Evolutionary conservation across 2,797 vertebrate genomes (phyloP).

Genomic region (Hydrolagus colliei): DNA sequence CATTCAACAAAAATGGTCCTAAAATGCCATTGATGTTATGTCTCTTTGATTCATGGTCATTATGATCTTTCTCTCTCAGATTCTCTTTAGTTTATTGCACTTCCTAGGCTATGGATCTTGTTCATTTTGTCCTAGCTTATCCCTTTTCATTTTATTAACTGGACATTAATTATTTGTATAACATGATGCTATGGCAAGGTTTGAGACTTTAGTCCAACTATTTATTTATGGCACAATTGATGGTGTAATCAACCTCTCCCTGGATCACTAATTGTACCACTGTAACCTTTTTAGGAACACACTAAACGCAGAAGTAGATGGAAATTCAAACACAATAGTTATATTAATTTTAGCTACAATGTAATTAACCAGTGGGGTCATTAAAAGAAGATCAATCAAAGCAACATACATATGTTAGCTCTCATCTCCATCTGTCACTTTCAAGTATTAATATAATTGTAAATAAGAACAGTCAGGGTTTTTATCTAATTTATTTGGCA

Average conservation of each 20-base stretch:
- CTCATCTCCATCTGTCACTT: neutral
- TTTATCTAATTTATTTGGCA: neutral
- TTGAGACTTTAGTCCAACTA: neutral
- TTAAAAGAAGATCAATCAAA: neutral
- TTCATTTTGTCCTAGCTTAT: neutral
- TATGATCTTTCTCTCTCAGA: neutral
- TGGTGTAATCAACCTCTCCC: neutral
- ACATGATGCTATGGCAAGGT: neutral
- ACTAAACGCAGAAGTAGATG: too few species aligned
- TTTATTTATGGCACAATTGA: neutral
- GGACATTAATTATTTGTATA: neutral
- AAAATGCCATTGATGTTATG: neutral
- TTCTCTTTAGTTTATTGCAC: neutral
- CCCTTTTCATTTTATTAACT: neutral
- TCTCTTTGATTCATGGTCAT: neutral
- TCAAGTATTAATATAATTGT: neutral
- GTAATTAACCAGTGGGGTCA: neutral
- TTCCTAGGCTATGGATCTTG: neutral
- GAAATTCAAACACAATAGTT: neutral
- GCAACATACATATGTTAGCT: neutral
- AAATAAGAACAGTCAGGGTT: neutral
- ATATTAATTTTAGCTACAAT: neutral
- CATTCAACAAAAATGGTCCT: neutral
- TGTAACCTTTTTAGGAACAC: neutral
- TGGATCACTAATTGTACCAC: neutral